Base-by-base conservation (phyloP, 2,797 vertebrate species). In the Todus mexicanus region DNA sequence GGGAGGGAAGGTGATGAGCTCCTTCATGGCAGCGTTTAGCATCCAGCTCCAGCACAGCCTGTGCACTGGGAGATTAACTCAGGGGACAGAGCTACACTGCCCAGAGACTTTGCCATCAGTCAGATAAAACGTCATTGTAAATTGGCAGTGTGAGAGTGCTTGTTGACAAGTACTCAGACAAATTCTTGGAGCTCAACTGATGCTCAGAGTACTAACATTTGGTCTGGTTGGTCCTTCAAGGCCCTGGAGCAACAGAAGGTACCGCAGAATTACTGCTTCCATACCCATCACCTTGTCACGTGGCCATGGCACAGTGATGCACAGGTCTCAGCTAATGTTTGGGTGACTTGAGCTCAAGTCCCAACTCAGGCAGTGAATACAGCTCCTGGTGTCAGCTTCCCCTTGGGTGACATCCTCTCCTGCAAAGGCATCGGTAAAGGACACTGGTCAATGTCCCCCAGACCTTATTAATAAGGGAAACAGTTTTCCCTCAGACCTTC, bases 301-400 rank as follows among this genome's bases (percentile, higher is more conserved):
- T 3, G 10, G 29, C 38, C 9, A 0, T 9, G 20, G 22, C 47
- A 54, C n/a, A 15, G n/a, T 0, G 3, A 35, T 25, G 47, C 6
- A 5, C 29, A 45, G 31, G 29, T 63, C 48, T 59, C 31, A 35
- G 13, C 12, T 37, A 4, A 29, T 37, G 60, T 86, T 35, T 3
- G 4, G 25, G 51, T 35, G 16, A n/a, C 23, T 12, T 48, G 56
- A 51, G 18, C 27, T 65, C 35, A 3, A 9, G 17, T 42, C 26
- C 23, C 54, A 27, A 5, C 21, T 63, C 23, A 20, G 38, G 25
- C 38, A n/a, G 9, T 37, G 40, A 26, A 35, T 43, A 12, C 5
- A 21, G 8, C 15, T 33, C 12, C 18, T 0, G 1, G 38, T 23
- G 51, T 22, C 21, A 51, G 0, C 71, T 21, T 73, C 57, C 35